Base-by-base conservation (phyloP, 2,113 vertebrate genomes). In the Tenrec ecaudatus region DNA sequence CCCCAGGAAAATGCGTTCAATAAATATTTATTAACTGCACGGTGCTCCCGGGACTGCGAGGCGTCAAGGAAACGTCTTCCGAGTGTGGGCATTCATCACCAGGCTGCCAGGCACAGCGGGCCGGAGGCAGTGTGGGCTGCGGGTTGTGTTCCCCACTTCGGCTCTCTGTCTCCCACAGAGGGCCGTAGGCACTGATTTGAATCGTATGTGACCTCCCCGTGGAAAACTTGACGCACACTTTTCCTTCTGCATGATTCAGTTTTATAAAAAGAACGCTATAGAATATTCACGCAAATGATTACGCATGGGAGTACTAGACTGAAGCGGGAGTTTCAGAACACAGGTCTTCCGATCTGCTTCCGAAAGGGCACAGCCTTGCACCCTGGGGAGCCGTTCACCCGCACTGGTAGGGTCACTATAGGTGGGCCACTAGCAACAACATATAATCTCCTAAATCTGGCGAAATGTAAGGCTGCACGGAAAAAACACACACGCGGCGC, bases 11-110 rank as follows among this genome's bases (percentile, higher is more conserved):
- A 95, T 47, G 58, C 29, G 75, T 82, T 95, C 62, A 93, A 95
- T 96, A 95, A 95, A 93, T 95, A 96, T 96, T 94, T 95, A 96
- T 94, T 23, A 86, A 92, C 60, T 90, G 77, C 71, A 25, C 27
- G 71, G 62, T 69, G 83, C 88, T 94, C 90, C 60, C 0, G 15
- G 75, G 95, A 93, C 82, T 83, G 29, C 16, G 76, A 93, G n/a
- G 43, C 86, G 94, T 87, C 88, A 88, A 78, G 68, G 86, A 93
- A 93, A 83, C 2, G 8, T 93, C 83, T 78, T 96, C 43, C 88
- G 71, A 83, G 77, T 77, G 88, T 78, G 81, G 0, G 0, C 88
- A 95, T 96, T 91, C 94, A 95, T 96, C 89, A 95, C 22, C 57
- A 68, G 88, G 82, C 82, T 91, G 79, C 64, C 64, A 82, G 93